Evolutionary conservation across 2,888 invertebrate species (phyloP), one percentile per base, ranked within the genome.

Genomic region (Leptothorax acervorum): DNA sequence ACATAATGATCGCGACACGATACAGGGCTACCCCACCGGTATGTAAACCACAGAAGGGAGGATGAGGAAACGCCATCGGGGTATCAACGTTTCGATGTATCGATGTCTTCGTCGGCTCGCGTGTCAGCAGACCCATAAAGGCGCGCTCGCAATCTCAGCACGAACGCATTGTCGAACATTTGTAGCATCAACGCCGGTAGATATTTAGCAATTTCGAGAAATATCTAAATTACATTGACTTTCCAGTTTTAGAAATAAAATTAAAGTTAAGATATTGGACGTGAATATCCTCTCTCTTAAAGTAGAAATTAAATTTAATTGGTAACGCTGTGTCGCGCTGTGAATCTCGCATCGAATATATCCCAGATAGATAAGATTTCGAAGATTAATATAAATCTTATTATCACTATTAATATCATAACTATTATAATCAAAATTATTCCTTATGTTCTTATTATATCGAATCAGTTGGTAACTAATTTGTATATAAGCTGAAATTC

Each of bases 21-120:
- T 66, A 65, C 18, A 65, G 55, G 63, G 71, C 28, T 70, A 78
- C 60, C 62, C 73, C 66, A 53, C 18, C 35, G 70, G 39, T 71
- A 81, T 79, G 76, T 73, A 91, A 92, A 89, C 90, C 92, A 86
- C 92, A 92, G 85, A 12, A 88, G 83, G 78, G 87, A 88, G 84
- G 86, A 89, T 87, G 88, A 86, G 85, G 89, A 86, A 86, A 91
- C 79, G 82, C 84, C 74, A 62, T 75, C 82, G 82, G 84, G 89
- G 87, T 92, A 92, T 92, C 92, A 90, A 86, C 87, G 90, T 90
- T 89, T 88, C 88, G 86, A 86, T 79, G 88, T 90, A 90, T 90
- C 90, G 87, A 86, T 89, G 85, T 90, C 88, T 84, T 83, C 65
- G 82, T 88, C 88, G 90, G 89, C 87, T 92, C 90, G 88, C 91